phyloP scores from a whole-genome alignment of 2,797 vertebrate genomes.

The Myotis planiceps region DNA sequence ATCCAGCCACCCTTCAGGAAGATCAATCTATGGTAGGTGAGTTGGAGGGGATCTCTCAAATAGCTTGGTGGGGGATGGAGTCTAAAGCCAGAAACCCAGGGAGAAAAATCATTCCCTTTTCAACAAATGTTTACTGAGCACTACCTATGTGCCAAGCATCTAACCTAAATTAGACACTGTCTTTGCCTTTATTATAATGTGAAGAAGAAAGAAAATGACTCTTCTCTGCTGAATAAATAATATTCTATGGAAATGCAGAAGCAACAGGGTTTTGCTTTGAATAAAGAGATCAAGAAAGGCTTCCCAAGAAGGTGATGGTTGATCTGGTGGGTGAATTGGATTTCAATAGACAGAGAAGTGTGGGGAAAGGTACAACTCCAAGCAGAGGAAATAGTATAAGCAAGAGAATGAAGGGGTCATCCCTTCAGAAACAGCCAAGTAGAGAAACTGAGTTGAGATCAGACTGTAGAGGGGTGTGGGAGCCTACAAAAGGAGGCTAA shows the following conservation, averaged over 20 bases:
- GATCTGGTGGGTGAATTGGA: background rate
- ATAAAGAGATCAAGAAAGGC: conserved; percentile 31
- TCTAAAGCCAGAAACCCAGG: conserved; percentile 31
- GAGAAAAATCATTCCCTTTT: background rate
- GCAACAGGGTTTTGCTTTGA: background rate
- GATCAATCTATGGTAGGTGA: background rate
- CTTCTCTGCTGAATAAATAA: background rate
- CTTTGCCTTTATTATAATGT: background rate
- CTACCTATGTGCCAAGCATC: background rate
- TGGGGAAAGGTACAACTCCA: background rate
- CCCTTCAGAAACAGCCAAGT: background rate
- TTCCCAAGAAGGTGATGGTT: background rate
- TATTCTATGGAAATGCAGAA: background rate
- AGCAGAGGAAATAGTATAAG: background rate
- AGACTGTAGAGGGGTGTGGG: background rate
- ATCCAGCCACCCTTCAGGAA: background rate
- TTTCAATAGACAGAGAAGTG: background rate
- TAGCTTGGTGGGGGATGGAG: background rate
- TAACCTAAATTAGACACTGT: background rate
- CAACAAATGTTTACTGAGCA: background rate
- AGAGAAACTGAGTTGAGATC: background rate
- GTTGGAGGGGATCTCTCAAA: conserved; percentile 4
- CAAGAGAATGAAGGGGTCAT: background rate
- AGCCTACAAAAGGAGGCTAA: background rate
- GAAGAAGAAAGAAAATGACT: background rate